Percentiles rank a stretch among this genome's conserved stretches.
These are phyloP conservation scores for Pandemis heparana DNA, from an alignment of 2,888 invertebrate genomes.

Conservation along the genomic window DNA sequence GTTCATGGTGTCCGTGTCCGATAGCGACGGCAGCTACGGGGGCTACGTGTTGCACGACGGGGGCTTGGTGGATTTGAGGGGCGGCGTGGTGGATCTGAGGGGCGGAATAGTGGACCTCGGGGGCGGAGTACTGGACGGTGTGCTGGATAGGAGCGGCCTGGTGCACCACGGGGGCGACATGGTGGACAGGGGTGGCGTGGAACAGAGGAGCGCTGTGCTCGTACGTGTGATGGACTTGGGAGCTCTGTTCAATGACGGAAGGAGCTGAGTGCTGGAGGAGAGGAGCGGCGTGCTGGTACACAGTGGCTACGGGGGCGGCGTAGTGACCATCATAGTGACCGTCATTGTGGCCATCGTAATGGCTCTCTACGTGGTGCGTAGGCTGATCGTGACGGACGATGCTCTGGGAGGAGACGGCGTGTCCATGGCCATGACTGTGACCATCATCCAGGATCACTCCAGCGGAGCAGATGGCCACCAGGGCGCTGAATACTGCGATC, in stretches of 20 bases:
- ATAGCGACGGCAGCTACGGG: conserved; percentile 58
- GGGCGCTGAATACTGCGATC: conserved; percentile 72
- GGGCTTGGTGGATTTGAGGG: conserved; percentile 42
- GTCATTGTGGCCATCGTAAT: conserved; percentile 37
- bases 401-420: conserved; percentile 77
- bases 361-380: conserved; percentile 55
- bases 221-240: conserved; percentile 18
- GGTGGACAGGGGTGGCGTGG: conserved; percentile 36
- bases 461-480: conserved; percentile 79
- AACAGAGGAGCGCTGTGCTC: conserved; percentile 42
- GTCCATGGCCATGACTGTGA: conserved; percentile 57
- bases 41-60: conserved; percentile 56
- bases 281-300: conserved; percentile 49
- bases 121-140: conserved; percentile 31
- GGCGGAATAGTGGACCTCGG: conserved; percentile 32
- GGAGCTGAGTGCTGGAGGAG: conserved; percentile 45
- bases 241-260: conserved; percentile 32
- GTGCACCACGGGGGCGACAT: conserved; percentile 43
- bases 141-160: conserved; percentile 48
- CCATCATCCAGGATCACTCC: conserved; percentile 70
- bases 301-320: conserved; percentile 51
- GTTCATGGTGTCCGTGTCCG: conserved; percentile 57
- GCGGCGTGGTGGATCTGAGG: conserved; percentile 44
- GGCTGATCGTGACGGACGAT: conserved; percentile 75
- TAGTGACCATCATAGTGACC: conserved; percentile 55